These are phyloP conservation scores for Aleiodes sp. DNA, from an alignment of 1,140 invertebrate genomes.

Conservation along the genomic window DNA sequence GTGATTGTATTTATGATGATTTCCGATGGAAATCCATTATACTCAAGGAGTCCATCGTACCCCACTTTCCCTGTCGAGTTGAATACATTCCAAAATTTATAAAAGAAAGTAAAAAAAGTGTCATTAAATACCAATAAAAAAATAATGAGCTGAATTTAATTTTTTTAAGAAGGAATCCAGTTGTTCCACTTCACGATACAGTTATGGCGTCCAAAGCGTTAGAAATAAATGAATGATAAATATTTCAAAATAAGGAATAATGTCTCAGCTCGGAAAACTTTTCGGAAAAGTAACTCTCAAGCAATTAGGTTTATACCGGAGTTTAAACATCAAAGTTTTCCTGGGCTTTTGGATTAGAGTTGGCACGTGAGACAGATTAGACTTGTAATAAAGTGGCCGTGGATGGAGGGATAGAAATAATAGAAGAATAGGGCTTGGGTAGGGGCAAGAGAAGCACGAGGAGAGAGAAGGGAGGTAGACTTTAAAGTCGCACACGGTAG, in stretches of 20 bases:
- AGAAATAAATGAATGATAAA: background rate
- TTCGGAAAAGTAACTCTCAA: background rate
- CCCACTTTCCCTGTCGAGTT: too few species aligned
- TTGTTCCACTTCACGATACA: too few species aligned
- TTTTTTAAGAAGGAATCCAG: too few species aligned
- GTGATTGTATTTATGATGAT: too few species aligned
- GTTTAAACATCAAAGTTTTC: slow-evolving; percentile 3
- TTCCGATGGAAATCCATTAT: too few species aligned
- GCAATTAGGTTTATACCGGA: background rate
- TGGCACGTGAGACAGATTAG: slow-evolving; percentile 58
- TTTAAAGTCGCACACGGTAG: slow-evolving; percentile 30
- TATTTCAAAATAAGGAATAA: slow-evolving; percentile 5
- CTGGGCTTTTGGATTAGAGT: slow-evolving; percentile 14
- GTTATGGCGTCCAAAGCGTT: too few species aligned
- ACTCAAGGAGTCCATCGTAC: too few species aligned
- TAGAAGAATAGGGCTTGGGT: background rate
- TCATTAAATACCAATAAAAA: too few species aligned
- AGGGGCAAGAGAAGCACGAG: background rate
- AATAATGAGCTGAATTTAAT: too few species aligned
- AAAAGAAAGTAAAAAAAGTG: too few species aligned
- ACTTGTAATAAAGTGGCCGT: slow-evolving; percentile 62
- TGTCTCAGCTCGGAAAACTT: background rate
- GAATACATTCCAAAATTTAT: too few species aligned
- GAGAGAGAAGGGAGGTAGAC: background rate
- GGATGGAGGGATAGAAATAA: slow-evolving; percentile 24